Base-by-base conservation (phyloP, 1,140 invertebrate genomes). In the Littorina saxatilis region DNA sequence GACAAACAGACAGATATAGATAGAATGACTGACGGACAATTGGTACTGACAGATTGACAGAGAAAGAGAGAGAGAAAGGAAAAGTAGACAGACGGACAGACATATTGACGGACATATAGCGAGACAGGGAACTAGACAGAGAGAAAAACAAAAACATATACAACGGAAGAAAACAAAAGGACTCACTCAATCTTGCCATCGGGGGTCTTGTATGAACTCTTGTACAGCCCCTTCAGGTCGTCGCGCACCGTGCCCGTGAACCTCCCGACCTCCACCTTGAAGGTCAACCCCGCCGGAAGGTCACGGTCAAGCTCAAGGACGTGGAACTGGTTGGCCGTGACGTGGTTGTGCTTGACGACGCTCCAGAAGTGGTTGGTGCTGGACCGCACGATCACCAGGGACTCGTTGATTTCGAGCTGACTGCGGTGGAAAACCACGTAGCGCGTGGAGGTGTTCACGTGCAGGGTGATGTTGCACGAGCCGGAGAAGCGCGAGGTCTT, bases 211-310 rank as follows among this genome's bases (percentile, higher is more conserved):
- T 88, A 89, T 2, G 83, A 85, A 58, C 88, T 88, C 55, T 84
- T 47, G 70, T 89, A 89, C 23, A 89, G 81, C 2, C 87, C 88
- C 68, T 84, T 74, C 11, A 88, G 63, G 47, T 88, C 87, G 29
- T 82, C 81, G 15, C 74, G 66, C 39, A 89, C 80, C 9, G 68
- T 29, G 17, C 87, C 87, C 7, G 55, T n/a, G 58, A 86, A 89
- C 13, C 82, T 61, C 23, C 82, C 82, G n/a, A 88, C 76, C n/a
- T 83, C 52, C 29, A 89, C 70, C 11, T 76, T 72, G 63, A 87
- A 84, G n/a, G 77, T 27, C 11, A 63, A 32, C 2, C 85, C 87
- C 29, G 27, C 29, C 17, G 32, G 37, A 23, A 89, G 80, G 13
- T 55, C 58, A 15, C 79, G 47, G 37, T 84, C 74, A 63, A 85